Evolutionary conservation across 2,888 invertebrate species (phyloP), one percentile per base, ranked within the genome.

Genomic region (Peribatodes rhomboidaria): DNA sequence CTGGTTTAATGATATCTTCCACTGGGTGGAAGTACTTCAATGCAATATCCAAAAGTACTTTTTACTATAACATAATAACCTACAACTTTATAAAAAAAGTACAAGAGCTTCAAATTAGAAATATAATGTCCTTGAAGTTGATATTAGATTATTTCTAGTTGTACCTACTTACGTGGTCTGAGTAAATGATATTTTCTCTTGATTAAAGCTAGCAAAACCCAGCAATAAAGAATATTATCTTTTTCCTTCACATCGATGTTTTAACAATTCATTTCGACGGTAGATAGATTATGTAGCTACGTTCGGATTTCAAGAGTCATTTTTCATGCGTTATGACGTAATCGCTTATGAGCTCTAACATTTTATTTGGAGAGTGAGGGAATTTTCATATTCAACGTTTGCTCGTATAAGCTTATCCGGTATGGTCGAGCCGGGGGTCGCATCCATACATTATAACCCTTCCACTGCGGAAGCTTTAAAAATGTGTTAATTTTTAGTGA

Each of bases 301-400:
- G 81, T 80, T 80, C 77, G 83, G 84, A 82, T 87, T 87, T 85
- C 80, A 80, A 78, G 84, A 87, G 86, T 89, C 87, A 90, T 90
- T 89, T 89, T 89, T 90, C 89, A 90, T 80, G 81, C 83, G 84
- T 80, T 85, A 85, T 86, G 87, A 89, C 89, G 84, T 89, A 89
- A 90, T 90, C 88, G 89, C 83, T 90, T 88, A 89, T 85, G 84
- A 89, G 88, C 85, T 87, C 84, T 82, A 81, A 83, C 85, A 72
- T 88, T 89, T 89, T 87, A 87, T 90, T 89, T 86, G 82, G 80
- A 82, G 83, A 87, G 83, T 83, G 78, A 81, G 81, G 62, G 62
- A 84, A 85, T 82, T 89, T 89, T 87, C 83, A 86, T 85, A 86
- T 87, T 85, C 86, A 84, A 83, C 86, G 79, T 85, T 86, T 86